Evolutionary conservation across 2,888 invertebrate species (phyloP), one percentile per base, ranked within the genome.

Genomic region (Eurois occulta): DNA sequence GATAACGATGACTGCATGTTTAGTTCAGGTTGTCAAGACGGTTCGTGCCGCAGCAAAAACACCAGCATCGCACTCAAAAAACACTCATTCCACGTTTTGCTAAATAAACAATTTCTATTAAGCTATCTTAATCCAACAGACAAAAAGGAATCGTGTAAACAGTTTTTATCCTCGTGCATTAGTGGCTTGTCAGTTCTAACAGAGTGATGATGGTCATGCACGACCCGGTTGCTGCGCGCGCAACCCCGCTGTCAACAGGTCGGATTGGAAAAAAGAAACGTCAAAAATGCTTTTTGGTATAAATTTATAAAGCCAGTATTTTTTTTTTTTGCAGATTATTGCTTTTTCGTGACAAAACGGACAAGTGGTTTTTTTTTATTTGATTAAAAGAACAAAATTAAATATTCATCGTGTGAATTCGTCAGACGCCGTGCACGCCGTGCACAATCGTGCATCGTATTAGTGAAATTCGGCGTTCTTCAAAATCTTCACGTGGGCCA

Each of bases 221-320:
- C 92, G 94, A 92, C 86, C 87, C 87, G 87, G 80, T 72, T 80
- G 87, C 86, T 88, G 90, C 88, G 90, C 90, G 89, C 90, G 89
- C 83, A 80, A 72, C 88, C 89, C 81, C 86, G 91, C 93, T 94
- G 95, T 95, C 95, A 93, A 91, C 95, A 88, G 86, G 85, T 91
- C 83, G 79, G 84, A 81, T 88, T 87, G 85, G 83, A 90, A 91
- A 89, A 86, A 75, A 77, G 80, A 66, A 46, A 84, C 84, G 76
- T 62, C 69, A 86, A 83, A 81, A 81, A 83, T 78, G 74, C 77
- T 80, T 84, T 85, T 70, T 77, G 48, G 21, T 66, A 46, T 21
- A 35, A 67, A 71, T 46, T 43, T 70, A 77, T 55, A n/a, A 8
- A 72, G 41, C 28, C 52, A 55, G n/a, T 72, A 69, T 60, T 68